Conservation (phyloP, 1,140 invertebrate genomes). For the Cepaea nemoralis region DNA sequence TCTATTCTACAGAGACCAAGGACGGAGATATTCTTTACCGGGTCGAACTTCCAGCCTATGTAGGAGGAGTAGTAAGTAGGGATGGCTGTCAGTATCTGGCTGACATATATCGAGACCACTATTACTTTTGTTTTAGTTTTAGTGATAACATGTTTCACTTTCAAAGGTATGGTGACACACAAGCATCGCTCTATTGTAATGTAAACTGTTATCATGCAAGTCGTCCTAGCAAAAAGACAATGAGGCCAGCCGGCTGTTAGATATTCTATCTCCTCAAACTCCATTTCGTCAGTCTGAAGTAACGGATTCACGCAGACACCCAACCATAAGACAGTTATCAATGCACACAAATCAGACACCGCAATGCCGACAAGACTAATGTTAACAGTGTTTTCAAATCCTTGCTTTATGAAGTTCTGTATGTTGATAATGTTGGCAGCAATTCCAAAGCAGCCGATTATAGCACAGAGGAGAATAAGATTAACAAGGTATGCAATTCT, state of each 20-base stretch:
- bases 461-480: not conserved
- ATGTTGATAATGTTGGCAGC: not conserved
- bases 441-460: not conserved
- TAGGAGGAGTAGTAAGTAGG: not conserved
- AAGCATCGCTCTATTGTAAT: constrained; percentile 24
- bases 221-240: not conserved
- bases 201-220: constrained; percentile 8
- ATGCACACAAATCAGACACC: not conserved
- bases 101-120: not conserved
- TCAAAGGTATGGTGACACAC: constrained; percentile 14
- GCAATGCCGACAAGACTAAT: not conserved
- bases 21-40: not conserved
- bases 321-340: not conserved
- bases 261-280: not conserved
- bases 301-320: constrained; percentile 6
- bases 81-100: not conserved
- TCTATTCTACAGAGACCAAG: not conserved
- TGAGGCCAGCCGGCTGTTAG: constrained; percentile 3
- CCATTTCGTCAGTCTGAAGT: not conserved
- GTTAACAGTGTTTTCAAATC: not conserved
- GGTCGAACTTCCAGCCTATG: not conserved
- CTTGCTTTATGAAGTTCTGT: not conserved
- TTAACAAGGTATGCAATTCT: not conserved
- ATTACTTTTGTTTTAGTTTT: not conserved
- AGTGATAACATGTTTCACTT: not conserved